Evolutionary conservation across 2,888 invertebrate genomes (phyloP).

Genomic region (Neria commutata): DNA sequence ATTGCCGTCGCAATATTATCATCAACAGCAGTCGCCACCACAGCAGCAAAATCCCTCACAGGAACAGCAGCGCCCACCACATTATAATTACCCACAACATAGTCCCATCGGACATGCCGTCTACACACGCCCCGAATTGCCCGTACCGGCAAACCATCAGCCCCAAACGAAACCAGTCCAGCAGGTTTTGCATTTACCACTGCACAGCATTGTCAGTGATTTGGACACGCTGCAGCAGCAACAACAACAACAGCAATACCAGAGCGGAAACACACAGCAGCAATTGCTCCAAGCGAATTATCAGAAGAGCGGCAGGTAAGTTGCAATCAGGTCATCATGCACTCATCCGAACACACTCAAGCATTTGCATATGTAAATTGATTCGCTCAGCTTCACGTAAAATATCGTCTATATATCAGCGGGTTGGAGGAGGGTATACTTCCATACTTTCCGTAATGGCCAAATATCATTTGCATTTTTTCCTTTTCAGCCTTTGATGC

Average conservation of each 20-base stretch:
- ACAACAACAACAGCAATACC: slow-evolving; percentile 6
- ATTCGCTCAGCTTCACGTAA: too few relatives aligned
- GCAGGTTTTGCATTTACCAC: slow-evolving; percentile 50
- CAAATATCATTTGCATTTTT: too few relatives aligned
- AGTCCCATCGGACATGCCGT: slow-evolving; percentile 41
- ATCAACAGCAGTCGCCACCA: slow-evolving; percentile 11
- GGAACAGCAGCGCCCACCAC: slow-evolving; percentile 18
- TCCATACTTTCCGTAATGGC: too few relatives aligned
- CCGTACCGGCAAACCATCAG: slow-evolving; percentile 38
- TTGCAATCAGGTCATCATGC: not conserved
- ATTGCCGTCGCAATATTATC: slow-evolving; percentile 14
- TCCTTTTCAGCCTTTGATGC: too few relatives aligned
- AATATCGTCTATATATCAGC: too few relatives aligned
- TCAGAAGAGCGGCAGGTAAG: slow-evolving; percentile 11
- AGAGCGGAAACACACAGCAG: not conserved
- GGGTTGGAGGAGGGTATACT: too few relatives aligned
- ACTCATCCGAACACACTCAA: not conserved
- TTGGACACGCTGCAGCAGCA: slow-evolving; percentile 40
- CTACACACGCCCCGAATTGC: slow-evolving; percentile 35
- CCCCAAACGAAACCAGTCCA: slow-evolving; percentile 35
- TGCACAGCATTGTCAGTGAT: slow-evolving; percentile 44
- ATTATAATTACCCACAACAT: slow-evolving; percentile 42
- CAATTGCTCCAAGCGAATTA: slow-evolving; percentile 12
- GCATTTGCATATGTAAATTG: not conserved
- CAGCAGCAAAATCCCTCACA: slow-evolving; percentile 5